Conservation (phyloP, 2,888 invertebrate species). For the Seira sanloemensis region DNA sequence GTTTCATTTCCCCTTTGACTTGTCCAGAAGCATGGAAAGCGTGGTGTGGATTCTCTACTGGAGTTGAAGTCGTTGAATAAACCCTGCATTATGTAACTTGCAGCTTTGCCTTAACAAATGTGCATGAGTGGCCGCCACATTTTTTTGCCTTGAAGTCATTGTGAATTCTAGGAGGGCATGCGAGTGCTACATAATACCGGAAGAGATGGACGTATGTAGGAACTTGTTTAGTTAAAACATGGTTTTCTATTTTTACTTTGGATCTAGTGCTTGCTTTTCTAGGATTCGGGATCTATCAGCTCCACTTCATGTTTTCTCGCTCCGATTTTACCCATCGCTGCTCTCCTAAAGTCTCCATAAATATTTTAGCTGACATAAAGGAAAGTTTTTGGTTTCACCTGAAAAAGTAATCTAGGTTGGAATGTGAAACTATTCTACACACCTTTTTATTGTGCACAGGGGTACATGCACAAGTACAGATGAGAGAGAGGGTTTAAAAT, state of each 20-base stretch:
- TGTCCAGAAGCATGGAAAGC: too few species aligned
- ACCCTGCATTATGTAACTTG: too few species aligned
- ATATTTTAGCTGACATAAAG: constrained; percentile 59
- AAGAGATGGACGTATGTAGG: too few species aligned
- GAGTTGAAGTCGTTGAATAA: too few species aligned
- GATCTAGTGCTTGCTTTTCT: neutral
- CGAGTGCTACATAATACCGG: too few species aligned
- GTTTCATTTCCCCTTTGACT: too few species aligned
- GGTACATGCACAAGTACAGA: neutral
- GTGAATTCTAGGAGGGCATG: too few species aligned
- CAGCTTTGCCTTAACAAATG: too few species aligned
- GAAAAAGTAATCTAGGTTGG: constrained; percentile 38
- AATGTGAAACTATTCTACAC: neutral
- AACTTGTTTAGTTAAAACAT: neutral
- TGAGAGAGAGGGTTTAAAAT: constrained; percentile 1
- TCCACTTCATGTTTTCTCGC: constrained; percentile 15
- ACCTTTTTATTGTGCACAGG: neutral
- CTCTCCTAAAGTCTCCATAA: constrained; percentile 56
- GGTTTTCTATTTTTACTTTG: neutral
- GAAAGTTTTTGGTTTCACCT: constrained; percentile 55
- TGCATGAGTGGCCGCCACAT: too few species aligned
- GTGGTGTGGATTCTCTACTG: too few species aligned
- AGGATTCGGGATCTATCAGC: neutral
- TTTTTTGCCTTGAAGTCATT: too few species aligned
- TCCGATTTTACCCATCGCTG: constrained; percentile 45